A percentile compares a stretch with the other conserved stretches of the same genome.
These are phyloP conservation scores for Onychostoma macrolepis DNA, from an alignment of 2,113 vertebrate genomes.

Conservation along the genomic window DNA sequence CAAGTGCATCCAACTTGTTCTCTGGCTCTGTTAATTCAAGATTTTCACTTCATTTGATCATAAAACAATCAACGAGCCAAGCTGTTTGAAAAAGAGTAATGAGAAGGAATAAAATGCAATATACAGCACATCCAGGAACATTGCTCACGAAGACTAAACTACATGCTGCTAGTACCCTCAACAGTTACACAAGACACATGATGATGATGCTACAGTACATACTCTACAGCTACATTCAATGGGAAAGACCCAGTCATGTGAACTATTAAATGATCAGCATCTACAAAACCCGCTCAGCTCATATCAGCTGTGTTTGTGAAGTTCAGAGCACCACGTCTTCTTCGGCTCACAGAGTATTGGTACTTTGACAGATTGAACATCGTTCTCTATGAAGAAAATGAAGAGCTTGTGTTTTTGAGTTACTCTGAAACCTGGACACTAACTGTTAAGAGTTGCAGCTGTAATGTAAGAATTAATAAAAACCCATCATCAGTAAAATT, in stretches of 20 bases:
- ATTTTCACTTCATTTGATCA: constrained; percentile 24
- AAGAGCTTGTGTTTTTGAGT: neutral
- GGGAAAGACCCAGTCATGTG: neutral
- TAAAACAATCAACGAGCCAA: neutral
- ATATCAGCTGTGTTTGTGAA: neutral
- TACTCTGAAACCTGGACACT: neutral
- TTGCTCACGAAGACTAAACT: neutral
- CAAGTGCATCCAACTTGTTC: constrained; percentile 3
- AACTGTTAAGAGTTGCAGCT: neutral
- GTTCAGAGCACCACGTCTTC: neutral
- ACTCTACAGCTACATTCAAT: constrained; percentile 37
- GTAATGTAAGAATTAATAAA: neutral
- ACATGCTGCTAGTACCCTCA: neutral
- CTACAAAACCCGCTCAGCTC: neutral
- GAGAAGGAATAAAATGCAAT: neutral
- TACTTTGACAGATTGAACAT: neutral
- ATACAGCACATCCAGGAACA: neutral
- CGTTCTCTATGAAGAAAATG: neutral
- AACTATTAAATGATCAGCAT: neutral
- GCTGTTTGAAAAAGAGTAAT: neutral
- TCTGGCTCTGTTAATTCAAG: constrained; percentile 17
- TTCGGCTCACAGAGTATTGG: neutral
- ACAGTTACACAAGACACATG: neutral
- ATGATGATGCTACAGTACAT: constrained; percentile 11
- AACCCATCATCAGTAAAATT: neutral